A percentile compares a stretch with the other conserved stretches of the same genome.
These are phyloP conservation scores for Leucoraja erinaceus DNA, from an alignment of 2,113 vertebrate species.

Conservation along the genomic window DNA sequence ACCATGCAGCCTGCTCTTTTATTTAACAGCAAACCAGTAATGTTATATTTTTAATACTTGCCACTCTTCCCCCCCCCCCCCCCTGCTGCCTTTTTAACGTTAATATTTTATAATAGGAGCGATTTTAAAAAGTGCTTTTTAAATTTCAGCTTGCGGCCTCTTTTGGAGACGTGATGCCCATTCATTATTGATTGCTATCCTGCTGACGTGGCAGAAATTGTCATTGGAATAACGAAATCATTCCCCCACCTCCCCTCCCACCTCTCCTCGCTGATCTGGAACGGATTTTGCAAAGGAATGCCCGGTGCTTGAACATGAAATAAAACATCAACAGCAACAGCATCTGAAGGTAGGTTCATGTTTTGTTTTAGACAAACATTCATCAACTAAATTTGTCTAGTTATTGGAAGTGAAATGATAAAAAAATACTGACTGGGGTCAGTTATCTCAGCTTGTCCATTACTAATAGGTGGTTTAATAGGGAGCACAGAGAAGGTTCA, in stretches of 20 bases:
- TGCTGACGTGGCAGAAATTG: neutral
- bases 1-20: neutral
- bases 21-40: neutral
- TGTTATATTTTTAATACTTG: neutral
- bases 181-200: constrained; percentile 43
- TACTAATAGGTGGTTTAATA: neutral
- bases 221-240: constrained; percentile 40
- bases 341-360: constrained; percentile 23
- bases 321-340: neutral
- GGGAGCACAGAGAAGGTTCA: too few species aligned
- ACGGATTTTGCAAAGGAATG: constrained; percentile 15
- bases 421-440: neutral
- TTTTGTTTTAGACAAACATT: neutral
- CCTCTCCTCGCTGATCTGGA: neutral
- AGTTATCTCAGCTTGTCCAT: neutral
- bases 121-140: constrained; percentile 30
- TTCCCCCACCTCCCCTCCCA: rapidly evolving
- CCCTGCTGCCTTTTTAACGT: neutral
- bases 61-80: neutral
- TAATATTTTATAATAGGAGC: constrained; percentile 7
- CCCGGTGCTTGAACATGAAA: constrained; percentile 4
- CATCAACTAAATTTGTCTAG: neutral
- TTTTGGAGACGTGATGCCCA: constrained; percentile 15
- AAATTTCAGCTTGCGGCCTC: constrained; percentile 29
- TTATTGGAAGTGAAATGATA: neutral